Base-by-base conservation (phyloP, 2,797 vertebrate genomes). In the Periparus ater region DNA sequence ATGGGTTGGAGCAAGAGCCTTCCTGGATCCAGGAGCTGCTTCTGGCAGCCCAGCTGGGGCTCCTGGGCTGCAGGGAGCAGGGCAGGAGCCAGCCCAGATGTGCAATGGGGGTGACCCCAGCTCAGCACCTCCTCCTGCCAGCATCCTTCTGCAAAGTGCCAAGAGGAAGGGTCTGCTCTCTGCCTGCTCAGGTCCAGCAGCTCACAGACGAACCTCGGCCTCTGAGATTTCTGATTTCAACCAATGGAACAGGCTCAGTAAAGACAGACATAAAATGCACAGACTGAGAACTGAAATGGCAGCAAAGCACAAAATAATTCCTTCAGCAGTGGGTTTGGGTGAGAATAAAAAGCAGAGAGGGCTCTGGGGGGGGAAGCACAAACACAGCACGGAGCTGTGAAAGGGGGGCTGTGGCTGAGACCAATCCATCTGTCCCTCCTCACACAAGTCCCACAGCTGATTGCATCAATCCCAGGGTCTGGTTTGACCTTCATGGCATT, bases 111-210 rank as follows among this genome's bases (percentile, higher is more conserved):
- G 16, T 7, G 74, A 25, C 13, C 66, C 45, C 44, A 30, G 13
- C n/a, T 0, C 71, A 63, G 36, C 57, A 4, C 2, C 29, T 13
- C 22, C 44, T 75, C 77, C 63, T 66, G 10, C 40, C 11, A 7
- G 9, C 53, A 32, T 3, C 38, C 3, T 5, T 3, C 22, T 0
- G 29, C 27, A 15, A 26, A 42, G 29, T 4, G 45, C 11, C 25
- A 38, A 34, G 51, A 34, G 14, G 50, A 66, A 60, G 62, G 55
- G 21, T 30, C 60, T 42, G 23, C 44, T 11, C 88, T 73, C 26
- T 22, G 11, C 72, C 32, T 26, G 26, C 19, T 32, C 17, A 6
- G 36, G 7, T n/a, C 34, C 68, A 60, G 8, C 11, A 14, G 2
- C 19, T n/a, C 51, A 17, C 48, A 63, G 62, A 11, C 4, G 15